Evolutionary conservation across 2,797 vertebrate species (phyloP), one percentile per base, ranked within the genome.

Genomic region (Pangasius krempfi): DNA sequence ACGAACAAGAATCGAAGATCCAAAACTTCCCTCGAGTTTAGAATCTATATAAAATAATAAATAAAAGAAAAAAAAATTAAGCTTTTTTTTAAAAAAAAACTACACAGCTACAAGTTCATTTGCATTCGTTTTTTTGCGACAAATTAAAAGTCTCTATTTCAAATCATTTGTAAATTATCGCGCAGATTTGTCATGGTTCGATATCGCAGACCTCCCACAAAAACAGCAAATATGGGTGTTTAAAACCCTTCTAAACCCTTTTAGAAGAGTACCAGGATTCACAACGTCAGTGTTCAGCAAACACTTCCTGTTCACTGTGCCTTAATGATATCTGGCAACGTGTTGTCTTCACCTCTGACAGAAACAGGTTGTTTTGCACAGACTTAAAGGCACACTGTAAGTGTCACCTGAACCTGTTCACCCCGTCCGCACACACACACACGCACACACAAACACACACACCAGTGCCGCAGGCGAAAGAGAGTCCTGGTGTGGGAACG

Each of bases 321-420:
- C n/a, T 62, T 64, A 80, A 10, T 30, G 78, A 12, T 12, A 58
- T 79, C n/a, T 37, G 76, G 27, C 8, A n/a, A 52, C 27, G 18
- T 56, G 18, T 22, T 22, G 52, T 58, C 54, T 37, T 58, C 78
- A 80, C 30, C 30, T 80, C 52, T 80, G 52, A 2, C 52, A 80
- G 78, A 30, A 56, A 5, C 78, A 80, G 52, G 52, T 33, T 58
- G 78, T 58, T 56, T 80, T 80, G 52, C 78, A 33, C 18, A 37
- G 27, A 56, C 52, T 60, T 86, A 44, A 75, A 75, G 84, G 37
- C 33, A 76, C 25, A 30, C n/a, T 30, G 33, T 6, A 30, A 44
- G 54, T 60, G 40, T 76, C 56, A 86, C 58, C 27, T 84, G 52
- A 81, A 86, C 64, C 84, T 81, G 83, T 33, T 81, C 62, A 86